Percentiles rank a stretch among this genome's conserved stretches.
Conservation (phyloP, 2,888 invertebrate genomes). For the Tigriopus californicus region DNA sequence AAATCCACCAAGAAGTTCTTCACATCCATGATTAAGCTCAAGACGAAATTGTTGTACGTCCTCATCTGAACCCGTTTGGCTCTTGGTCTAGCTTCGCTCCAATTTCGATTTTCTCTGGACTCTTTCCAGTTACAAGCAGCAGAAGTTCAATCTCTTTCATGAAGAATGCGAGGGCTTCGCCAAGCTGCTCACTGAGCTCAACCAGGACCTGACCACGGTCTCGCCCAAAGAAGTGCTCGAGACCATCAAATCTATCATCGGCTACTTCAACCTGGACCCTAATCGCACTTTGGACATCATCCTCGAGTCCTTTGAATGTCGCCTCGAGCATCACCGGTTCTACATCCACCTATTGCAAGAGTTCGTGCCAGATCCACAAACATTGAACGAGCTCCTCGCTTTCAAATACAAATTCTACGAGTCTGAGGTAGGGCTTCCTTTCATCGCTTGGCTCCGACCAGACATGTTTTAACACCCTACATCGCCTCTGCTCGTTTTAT, state of each 20-base stretch:
- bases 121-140: conserved; percentile 80
- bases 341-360: conserved; percentile 69
- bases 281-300: conserved; percentile 91
- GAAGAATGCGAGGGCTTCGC: conserved; percentile 99
- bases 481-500: too few species aligned
- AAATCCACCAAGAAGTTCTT: conserved; percentile 65
- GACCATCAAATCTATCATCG: conserved; percentile 81
- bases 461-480: neutral
- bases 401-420: conserved; percentile 58
- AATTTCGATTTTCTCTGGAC: neutral
- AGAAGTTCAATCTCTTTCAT: conserved; percentile 92
- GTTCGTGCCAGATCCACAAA: conserved; percentile 68
- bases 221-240: conserved; percentile 48
- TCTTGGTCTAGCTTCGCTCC: neutral
- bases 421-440: conserved; percentile 17
- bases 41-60: conserved; percentile 92
- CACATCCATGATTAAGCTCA: conserved; percentile 89
- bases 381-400: conserved; percentile 82
- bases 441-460: conserved; percentile 21
- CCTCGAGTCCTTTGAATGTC: conserved; percentile 83
- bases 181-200: conserved; percentile 80
- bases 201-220: conserved; percentile 35
- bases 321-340: conserved; percentile 47
- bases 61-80: neutral
- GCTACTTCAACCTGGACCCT: conserved; percentile 98